Conservation (phyloP, 92 coral and sea anemone genomes). For the Meandrina meandrites region DNA sequence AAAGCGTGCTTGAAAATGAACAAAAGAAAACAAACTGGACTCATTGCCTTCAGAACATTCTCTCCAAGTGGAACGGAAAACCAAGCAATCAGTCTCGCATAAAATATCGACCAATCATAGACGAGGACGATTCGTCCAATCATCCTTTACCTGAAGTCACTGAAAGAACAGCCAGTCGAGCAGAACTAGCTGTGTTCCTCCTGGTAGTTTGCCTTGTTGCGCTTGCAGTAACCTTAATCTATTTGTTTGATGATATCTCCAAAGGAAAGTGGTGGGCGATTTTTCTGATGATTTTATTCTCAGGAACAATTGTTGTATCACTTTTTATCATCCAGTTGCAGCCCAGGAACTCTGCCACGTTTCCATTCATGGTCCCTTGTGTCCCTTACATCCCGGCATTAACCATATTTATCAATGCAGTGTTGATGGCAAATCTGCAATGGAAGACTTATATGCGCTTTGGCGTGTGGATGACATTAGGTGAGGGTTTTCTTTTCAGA, state of each 20-base stretch:
- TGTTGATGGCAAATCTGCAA: constrained; percentile 63
- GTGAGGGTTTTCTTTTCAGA: constrained; percentile 35
- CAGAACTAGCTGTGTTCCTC: constrained; percentile 54
- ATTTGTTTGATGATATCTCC: background rate
- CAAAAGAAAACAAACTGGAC: constrained; percentile 25
- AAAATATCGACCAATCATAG: background rate
- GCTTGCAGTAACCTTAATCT: constrained; percentile 27
- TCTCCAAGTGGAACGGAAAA: constrained; percentile 26
- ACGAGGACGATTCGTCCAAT: constrained; percentile 4
- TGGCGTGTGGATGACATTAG: constrained; percentile 69
- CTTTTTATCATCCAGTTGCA: constrained; percentile 72
- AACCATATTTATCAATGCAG: constrained; percentile 64
- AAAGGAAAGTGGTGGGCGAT: constrained; percentile 68
- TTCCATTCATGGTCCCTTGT: constrained; percentile 86
- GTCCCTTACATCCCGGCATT: constrained; percentile 70
- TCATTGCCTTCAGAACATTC: constrained; percentile 54
- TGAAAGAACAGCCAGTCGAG: constrained; percentile 47
- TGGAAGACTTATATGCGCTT: constrained; percentile 74
- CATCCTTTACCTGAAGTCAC: background rate
- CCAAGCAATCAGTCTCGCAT: constrained; percentile 8
- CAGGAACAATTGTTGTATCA: constrained; percentile 48
- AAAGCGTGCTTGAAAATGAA: constrained; percentile 54
- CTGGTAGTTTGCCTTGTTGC: constrained; percentile 52
- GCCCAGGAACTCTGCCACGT: constrained; percentile 76
- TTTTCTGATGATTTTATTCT: constrained; percentile 57